Conservation (phyloP, 2,888 invertebrate species). For the Hemaris fuciformis region DNA sequence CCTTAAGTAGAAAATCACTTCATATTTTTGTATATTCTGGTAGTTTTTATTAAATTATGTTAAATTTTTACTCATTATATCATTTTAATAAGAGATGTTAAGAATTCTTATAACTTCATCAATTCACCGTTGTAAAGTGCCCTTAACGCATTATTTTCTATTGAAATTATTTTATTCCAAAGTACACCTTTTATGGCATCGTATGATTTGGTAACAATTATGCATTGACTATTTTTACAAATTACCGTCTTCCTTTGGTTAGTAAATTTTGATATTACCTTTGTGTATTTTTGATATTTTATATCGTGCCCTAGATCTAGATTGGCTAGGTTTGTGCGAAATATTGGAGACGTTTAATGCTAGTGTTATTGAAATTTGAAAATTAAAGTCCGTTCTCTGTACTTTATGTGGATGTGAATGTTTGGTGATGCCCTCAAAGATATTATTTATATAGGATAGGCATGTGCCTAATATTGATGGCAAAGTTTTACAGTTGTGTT, state of each 20-base stretch:
- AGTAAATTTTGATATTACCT: not conserved
- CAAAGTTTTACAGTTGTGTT: too few relatives aligned
- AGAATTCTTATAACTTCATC: not conserved
- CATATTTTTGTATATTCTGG: too few relatives aligned
- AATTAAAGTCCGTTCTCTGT: constrained; percentile 2
- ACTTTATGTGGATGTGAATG: not conserved
- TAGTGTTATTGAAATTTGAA: not conserved
- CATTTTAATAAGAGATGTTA: too few relatives aligned
- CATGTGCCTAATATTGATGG: too few relatives aligned
- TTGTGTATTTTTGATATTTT: not conserved
- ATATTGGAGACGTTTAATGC: not conserved
- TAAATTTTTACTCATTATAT: too few relatives aligned
- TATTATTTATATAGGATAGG: too few relatives aligned
- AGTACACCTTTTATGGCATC: not conserved
- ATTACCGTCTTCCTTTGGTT: not conserved
- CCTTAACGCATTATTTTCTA: not conserved
- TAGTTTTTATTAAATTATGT: too few relatives aligned
- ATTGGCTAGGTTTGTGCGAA: not conserved
- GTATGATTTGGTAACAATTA: not conserved
- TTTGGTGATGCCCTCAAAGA: not conserved
- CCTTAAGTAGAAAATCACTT: too few relatives aligned
- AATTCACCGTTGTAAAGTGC: not conserved
- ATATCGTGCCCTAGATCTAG: not conserved
- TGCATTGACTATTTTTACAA: not conserved
- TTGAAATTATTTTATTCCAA: not conserved